phyloP scores from a whole-genome alignment of 2,797 vertebrate genomes.

The Naso thynnoides region DNA sequence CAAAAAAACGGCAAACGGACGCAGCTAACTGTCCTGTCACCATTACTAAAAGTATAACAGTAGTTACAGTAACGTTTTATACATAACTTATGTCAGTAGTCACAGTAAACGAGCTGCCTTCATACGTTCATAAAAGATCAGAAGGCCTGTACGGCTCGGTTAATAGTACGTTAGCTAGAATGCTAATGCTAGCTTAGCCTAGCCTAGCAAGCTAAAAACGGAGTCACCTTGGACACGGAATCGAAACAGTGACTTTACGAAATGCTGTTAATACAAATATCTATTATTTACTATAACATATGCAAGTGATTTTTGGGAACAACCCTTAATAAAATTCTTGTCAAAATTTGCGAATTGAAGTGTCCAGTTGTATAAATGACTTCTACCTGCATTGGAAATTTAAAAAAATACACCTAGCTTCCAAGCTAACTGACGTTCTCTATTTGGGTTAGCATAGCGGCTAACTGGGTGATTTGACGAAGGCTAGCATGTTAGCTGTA shows the following conservation, averaged over 20 bases:
- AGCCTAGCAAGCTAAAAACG: constrained; percentile 54
- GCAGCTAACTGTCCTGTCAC: not conserved
- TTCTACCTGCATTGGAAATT: constrained; percentile 23
- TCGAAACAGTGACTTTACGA: constrained; percentile 35
- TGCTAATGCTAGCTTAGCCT: constrained; percentile 60
- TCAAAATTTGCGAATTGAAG: not conserved
- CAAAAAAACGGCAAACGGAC: not conserved
- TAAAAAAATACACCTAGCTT: constrained; percentile 7
- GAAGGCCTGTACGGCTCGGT: constrained; percentile 38
- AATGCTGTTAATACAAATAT: rapidly evolving
- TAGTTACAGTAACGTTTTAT: too few relatives aligned
- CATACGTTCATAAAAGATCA: not conserved
- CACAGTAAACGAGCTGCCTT: not conserved
- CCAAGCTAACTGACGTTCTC: constrained; percentile 26
- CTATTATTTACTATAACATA: rapidly evolving
- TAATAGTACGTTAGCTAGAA: constrained; percentile 15
- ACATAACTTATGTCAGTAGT: rapidly evolving
- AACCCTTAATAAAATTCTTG: not conserved
- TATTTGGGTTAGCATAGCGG: constrained; percentile 44
- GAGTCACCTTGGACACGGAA: constrained; percentile 82
- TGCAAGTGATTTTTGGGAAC: rapidly evolving
- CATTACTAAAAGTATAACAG: too few relatives aligned
- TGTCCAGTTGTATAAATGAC: constrained; percentile 1
- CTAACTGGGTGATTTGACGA: constrained; percentile 14
- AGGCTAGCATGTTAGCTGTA: constrained; percentile 21